Evolutionary conservation across 2,797 vertebrate genomes (phyloP), one percentile per base, ranked within the genome.

Genomic region (Xenopus petersii): DNA sequence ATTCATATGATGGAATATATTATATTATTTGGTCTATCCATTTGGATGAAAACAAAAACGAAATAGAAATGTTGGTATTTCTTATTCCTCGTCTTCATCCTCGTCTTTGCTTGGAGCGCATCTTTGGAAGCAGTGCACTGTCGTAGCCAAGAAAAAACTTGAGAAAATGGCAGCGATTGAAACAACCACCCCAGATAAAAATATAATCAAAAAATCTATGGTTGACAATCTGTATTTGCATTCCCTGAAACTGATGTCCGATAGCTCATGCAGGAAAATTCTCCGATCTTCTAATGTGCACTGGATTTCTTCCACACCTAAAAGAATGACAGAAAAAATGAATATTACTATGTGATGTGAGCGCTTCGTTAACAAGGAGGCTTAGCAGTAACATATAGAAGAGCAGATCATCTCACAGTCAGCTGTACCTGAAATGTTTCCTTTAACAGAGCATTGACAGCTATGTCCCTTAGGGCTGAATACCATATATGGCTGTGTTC

Each of bases 41-140:
- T 12, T 13, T 51, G 11, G 11, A 12, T 56, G 17, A 56, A 56
- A 56, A 56, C 13, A 56, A 17, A 7, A 17, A 56, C 3, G 1
- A 55, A 15, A 36, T 49, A 7, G 10, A 60, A 15, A 21, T n/a
- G 21, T 6, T 30, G 26, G 26, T 30, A 64, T n/a, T 46, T 46
- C 75, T 85, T 89, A 97, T 86, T 96, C 94, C n/a, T 98, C 49
- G 5, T 42, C 95, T 2, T 98, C 97, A 0, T 98, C 97, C 0
- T 95, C 94, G 56, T 98, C 96, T 87, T 98, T 98, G 86, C 93
- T 98, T 74, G 91, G 90, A 42, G 90, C 81, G 84, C 95, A 98
- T 78, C 94, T 94, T 81, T 98, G 97, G 93, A 98, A 98, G 83
- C 96, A 99, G 82, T 98, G 97, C 15, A 98, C 97, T 48, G 96